Evolutionary conservation across 2,797 vertebrate species (phyloP).

Genomic region (Notoglanidium macrostoma): DNA sequence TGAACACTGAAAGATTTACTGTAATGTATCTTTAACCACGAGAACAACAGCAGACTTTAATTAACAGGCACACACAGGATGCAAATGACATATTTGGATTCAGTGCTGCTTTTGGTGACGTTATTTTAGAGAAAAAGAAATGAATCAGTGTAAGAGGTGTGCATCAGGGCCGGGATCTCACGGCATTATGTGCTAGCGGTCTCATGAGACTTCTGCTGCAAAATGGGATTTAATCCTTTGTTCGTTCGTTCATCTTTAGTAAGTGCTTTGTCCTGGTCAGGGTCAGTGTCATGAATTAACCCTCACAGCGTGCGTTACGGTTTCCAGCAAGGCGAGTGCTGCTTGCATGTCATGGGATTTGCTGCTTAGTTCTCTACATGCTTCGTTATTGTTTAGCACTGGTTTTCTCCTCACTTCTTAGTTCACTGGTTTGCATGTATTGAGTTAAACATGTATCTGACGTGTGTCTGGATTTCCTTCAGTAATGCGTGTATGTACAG

Average conservation of each 20-base stretch:
- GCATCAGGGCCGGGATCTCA: background rate
- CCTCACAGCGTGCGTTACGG: background rate
- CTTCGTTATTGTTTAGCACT: background rate
- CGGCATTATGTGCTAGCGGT: background rate
- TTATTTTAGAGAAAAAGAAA: background rate
- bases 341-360: background rate
- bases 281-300: conserved; percentile 3
- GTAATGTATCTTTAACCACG: background rate
- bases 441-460: background rate
- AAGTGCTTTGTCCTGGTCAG: background rate
- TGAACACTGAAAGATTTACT: background rate
- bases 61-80: background rate
- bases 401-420: background rate
- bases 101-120: background rate
- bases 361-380: background rate
- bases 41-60: background rate
- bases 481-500: background rate
- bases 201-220: background rate
- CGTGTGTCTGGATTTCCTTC: background rate
- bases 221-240: background rate
- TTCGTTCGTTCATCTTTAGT: background rate
- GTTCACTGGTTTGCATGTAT: background rate
- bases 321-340: background rate
- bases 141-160: background rate
- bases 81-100: background rate